Evolutionary conservation across 1,140 invertebrate genomes (phyloP).

Genomic region (Pachypsylla venusta): DNA sequence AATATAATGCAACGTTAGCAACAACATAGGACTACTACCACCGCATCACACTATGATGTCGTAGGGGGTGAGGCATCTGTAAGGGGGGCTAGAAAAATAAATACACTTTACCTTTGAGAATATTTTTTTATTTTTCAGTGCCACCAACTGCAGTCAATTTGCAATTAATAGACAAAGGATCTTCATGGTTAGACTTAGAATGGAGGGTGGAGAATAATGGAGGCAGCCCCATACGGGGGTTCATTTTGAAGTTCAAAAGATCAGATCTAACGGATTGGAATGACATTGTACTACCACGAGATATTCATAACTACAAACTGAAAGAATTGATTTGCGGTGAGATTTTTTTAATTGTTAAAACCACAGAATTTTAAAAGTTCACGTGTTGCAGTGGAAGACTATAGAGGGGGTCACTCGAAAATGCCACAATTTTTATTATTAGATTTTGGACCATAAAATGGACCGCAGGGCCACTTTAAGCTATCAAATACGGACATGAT

Average conservation of each 20-base stretch:
- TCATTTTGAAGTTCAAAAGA: conserved; percentile 40
- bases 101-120: no score
- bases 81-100: no score
- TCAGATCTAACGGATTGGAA: not conserved
- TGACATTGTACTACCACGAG: not conserved
- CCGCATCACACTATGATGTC: no score
- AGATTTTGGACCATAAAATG: no score
- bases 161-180: conserved; percentile 14
- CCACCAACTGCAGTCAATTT: conserved; percentile 19
- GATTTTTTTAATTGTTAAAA: not conserved
- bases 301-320: not conserved
- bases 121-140: conserved; percentile 20
- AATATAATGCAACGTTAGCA: no score
- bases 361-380: conserved; percentile 19
- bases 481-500: no score
- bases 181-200: conserved; percentile 41
- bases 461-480: no score
- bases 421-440: no score
- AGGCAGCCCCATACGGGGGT: conserved; percentile 45
- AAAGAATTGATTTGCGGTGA: conserved; percentile 5
- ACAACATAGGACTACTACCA: no score
- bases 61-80: no score
- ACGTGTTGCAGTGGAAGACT: conserved; percentile 34
- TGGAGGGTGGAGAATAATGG: conserved; percentile 50
- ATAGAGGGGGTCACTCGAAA: no score